Conservation (phyloP, 2,113 vertebrate genomes). For the Burhinus oedicnemus region DNA sequence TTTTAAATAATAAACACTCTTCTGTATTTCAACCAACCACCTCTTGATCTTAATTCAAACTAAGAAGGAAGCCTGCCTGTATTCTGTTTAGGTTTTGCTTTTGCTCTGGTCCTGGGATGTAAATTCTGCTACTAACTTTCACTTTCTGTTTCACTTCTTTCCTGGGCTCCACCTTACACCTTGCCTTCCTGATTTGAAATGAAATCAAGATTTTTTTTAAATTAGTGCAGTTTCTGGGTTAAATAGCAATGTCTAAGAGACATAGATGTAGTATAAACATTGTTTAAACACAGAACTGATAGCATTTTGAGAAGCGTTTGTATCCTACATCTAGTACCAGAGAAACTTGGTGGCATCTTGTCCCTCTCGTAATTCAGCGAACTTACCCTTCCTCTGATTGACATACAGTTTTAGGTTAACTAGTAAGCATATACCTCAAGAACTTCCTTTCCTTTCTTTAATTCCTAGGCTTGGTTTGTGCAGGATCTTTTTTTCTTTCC, state of each 20-base stretch:
- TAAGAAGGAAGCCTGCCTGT: not conserved
- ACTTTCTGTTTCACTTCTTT: not conserved
- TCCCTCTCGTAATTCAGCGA: not conserved
- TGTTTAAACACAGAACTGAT: not conserved
- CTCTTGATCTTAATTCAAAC: not conserved
- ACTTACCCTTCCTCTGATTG: not conserved
- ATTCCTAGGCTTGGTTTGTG: not conserved
- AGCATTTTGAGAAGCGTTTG: not conserved
- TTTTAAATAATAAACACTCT: not conserved
- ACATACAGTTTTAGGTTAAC: not conserved
- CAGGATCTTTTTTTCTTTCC: not conserved
- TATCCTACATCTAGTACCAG: not conserved
- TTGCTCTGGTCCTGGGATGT: not conserved
- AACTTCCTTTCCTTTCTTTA: not conserved
- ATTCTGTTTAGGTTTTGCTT: not conserved
- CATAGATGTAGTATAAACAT: not conserved
- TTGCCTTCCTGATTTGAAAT: not conserved
- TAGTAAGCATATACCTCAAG: not conserved
- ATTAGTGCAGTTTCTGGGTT: not conserved
- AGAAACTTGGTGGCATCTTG: not conserved
- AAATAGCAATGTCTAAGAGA: not conserved
- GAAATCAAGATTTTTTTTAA: not conserved
- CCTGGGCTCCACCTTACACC: not conserved
- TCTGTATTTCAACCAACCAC: not conserved
- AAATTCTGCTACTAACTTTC: not conserved